Base-by-base conservation (phyloP, 2,113 vertebrate species). In the Scopus umbretta region DNA sequence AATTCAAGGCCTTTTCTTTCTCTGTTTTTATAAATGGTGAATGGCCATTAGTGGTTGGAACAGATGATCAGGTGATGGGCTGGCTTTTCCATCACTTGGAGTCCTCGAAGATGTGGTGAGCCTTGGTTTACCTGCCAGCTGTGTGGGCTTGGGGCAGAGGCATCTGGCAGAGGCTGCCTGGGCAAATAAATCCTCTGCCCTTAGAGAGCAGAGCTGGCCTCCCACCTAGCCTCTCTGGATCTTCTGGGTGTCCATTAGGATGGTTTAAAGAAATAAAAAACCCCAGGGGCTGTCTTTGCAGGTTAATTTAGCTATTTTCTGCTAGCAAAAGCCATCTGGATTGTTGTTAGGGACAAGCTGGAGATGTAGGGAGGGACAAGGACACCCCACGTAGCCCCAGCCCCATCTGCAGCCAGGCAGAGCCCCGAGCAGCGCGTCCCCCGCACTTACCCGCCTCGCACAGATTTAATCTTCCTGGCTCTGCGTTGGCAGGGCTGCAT, bases 391-490 rank as follows among this genome's bases (percentile, higher is more conserved):
- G 8, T 58, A 66, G 80, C 80, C 79, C 72, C 88, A 90, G 86
- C 95, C 90, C 89, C 47, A 18, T 75, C 74, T 84, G 81, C 90
- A 80, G 45, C 36, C 71, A 26, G 32, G 50, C 76, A 85, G 70
- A 78, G 80, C 92, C 80, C 21, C 18, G 18, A 80, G 90, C 49
- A 26, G 76, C 53, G 13, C 66, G 14, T 58, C 49, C 86, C 94
- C 68, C 29, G 14, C 36, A 14, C 45, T 80, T 56, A 16, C 66
- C 83, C 65, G 36, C 72, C 81, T 72, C 13, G 8, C 58, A 7
- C 67, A 66, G 93, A 86, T 97, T 79, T 95, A 86, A 95, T 98
- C 94, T 97, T 50, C 86, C 74, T 11, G 13, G 79, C 75, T 88
- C 78, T 74, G 63, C 71, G 19, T 80, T 63, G 45, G 75, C 63